These are phyloP conservation scores for Oceanodroma leucorhoa DNA, from an alignment of 2,797 vertebrate species.

Conservation along the genomic window DNA sequence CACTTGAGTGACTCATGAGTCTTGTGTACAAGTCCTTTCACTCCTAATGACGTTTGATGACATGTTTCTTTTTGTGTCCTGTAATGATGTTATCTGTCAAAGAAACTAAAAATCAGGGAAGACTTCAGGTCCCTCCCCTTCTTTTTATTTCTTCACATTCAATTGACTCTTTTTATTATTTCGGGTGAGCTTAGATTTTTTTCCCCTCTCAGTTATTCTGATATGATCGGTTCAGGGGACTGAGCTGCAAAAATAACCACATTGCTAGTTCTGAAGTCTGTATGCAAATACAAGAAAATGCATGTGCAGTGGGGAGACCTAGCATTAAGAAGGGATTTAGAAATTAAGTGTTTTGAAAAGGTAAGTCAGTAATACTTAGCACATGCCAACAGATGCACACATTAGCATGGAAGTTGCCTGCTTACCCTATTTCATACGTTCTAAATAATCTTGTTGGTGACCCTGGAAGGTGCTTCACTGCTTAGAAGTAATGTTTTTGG, in stretches of 20 bases:
- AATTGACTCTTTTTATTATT: neutral
- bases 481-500: neutral
- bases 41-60: neutral
- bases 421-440: rapidly evolving
- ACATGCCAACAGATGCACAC: neutral
- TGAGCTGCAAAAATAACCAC: neutral
- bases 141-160: neutral
- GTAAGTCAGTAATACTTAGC: neutral
- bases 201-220: neutral
- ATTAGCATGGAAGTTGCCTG: neutral
- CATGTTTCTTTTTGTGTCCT: neutral
- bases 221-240: neutral
- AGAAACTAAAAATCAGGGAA: neutral
- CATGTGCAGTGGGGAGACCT: neutral
- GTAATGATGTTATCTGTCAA: neutral
- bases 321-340: neutral
- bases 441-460: neutral
- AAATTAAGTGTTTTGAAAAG: neutral
- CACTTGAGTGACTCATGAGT: neutral
- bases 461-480: neutral
- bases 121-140: neutral
- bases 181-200: neutral
- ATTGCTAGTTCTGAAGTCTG: neutral
- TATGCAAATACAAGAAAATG: neutral
- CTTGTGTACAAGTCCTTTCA: neutral